A percentile compares a stretch with the other conserved stretches of the same genome.
Conservation (phyloP, 2,888 invertebrate species). For the Mechanitis messenoides region DNA sequence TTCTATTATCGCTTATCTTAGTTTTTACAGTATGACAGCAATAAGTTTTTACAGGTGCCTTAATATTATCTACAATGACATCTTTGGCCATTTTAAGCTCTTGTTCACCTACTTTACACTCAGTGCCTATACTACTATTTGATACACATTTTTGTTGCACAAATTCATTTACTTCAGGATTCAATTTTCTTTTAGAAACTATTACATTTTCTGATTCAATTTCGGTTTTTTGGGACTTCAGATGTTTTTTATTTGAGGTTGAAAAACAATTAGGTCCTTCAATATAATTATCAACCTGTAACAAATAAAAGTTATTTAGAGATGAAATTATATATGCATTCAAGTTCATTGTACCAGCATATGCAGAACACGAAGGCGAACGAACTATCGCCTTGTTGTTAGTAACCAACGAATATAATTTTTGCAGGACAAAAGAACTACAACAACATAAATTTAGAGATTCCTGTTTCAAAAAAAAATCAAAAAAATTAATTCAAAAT, state of each 20-base stretch:
- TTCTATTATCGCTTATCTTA: constrained; percentile 17
- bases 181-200: constrained; percentile 43
- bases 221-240: not conserved
- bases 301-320: constrained; percentile 4
- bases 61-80: not conserved
- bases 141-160: constrained; percentile 31
- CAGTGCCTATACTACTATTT: too few species aligned
- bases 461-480: too few species aligned
- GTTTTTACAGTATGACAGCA: constrained; percentile 13
- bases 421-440: too few species aligned
- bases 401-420: too few species aligned
- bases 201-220: constrained; percentile 12
- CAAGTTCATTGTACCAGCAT: too few species aligned
- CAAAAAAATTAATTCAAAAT: too few species aligned
- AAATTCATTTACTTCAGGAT: constrained; percentile 51
- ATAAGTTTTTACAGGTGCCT: constrained; percentile 18
- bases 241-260: not conserved
- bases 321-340: not conserved
- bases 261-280: not conserved
- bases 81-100: too few species aligned
- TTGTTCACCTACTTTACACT: too few species aligned
- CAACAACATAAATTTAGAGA: too few species aligned
- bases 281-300: constrained; percentile 32
- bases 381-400: too few species aligned
- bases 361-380: too few species aligned